Evolutionary conservation across 2,797 vertebrate species (phyloP).

Genomic region (Eospalax fontanierii): DNA sequence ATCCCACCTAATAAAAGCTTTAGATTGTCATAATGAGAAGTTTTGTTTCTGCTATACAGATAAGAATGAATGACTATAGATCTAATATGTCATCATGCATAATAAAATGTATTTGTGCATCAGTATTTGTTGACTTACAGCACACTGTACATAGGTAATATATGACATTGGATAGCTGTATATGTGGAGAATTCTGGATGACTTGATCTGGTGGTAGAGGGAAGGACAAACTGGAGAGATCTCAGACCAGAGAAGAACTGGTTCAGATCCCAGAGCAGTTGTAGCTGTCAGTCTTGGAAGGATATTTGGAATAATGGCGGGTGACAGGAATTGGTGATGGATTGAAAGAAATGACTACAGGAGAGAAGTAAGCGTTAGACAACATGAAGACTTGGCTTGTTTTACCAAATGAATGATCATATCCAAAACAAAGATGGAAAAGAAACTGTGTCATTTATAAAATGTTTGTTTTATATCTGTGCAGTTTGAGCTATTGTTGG

Average conservation of each 20-base stretch:
- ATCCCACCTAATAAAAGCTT: background rate
- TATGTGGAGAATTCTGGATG: background rate
- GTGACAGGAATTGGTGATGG: background rate
- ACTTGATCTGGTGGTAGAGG: background rate
- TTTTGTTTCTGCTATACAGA: background rate
- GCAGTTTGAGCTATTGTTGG: background rate
- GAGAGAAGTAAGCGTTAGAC: background rate
- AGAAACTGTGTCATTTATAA: background rate
- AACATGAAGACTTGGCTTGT: background rate
- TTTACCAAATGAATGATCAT: background rate
- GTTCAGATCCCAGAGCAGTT: background rate
- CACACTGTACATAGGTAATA: background rate
- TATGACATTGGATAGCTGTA: too few species aligned
- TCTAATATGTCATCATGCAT: background rate
- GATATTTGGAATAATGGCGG: too few species aligned
- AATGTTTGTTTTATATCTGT: background rate
- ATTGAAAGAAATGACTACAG: background rate
- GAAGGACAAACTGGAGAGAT: background rate
- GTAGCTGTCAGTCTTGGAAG: background rate
- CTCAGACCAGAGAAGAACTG: too few species aligned
- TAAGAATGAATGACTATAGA: background rate
- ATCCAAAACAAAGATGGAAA: background rate
- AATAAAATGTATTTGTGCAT: background rate
- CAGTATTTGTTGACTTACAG: too few species aligned
- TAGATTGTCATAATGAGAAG: background rate